phyloP scores from a whole-genome alignment of 1,140 invertebrate genomes.

The Listronotus bonariensis region DNA sequence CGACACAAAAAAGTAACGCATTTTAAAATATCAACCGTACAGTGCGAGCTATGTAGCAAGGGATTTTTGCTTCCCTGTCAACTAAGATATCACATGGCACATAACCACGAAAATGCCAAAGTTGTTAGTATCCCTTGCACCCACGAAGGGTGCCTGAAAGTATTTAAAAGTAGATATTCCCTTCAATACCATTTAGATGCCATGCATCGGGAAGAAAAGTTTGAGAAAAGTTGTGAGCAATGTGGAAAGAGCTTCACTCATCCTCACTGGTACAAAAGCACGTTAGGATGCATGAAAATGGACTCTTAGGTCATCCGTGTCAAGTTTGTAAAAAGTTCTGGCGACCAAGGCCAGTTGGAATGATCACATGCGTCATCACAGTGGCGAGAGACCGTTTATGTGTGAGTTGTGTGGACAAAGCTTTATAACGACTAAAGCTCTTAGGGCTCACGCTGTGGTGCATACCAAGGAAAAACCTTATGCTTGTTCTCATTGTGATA shows the following conservation, averaged over 20 bases:
- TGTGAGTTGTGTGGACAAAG: constrained; percentile 67
- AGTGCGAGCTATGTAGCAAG: no score
- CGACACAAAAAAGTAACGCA: no score
- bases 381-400: constrained; percentile 72
- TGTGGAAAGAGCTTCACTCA: background rate
- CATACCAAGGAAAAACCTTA: constrained; percentile 52
- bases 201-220: background rate
- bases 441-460: constrained; percentile 62
- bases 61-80: no score
- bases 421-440: constrained; percentile 59
- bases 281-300: constrained; percentile 47
- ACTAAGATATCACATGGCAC: no score
- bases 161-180: background rate
- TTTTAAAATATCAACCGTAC: no score
- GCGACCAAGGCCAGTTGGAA: constrained; percentile 34
- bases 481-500: constrained; percentile 48
- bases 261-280: constrained; percentile 7
- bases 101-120: no score
- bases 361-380: constrained; percentile 68
- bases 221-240: background rate
- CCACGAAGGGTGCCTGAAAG: no score
- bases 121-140: no score
- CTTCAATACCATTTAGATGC: background rate
- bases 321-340: constrained; percentile 56
- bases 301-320: constrained; percentile 56